Evolutionary conservation across 2,797 vertebrate genomes (phyloP).

Genomic region (Muscicapa striata): DNA sequence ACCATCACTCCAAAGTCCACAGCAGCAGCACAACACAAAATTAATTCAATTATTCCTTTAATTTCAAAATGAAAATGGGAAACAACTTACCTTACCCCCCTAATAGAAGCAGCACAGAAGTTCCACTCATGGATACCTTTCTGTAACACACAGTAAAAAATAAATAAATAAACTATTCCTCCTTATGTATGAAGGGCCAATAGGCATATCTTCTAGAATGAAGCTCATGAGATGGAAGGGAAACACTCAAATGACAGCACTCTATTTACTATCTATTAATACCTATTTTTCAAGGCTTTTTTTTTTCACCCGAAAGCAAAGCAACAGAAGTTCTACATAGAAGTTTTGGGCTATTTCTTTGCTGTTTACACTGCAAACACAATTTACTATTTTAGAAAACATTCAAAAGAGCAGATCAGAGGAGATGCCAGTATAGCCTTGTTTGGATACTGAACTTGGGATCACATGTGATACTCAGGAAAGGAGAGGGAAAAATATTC

Average conservation of each 20-base stretch:
- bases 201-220: not conserved
- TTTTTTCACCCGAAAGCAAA: not conserved
- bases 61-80: not conserved
- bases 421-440: not conserved
- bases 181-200: not conserved
- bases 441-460: not conserved
- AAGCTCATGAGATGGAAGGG: not conserved
- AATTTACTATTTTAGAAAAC: not conserved
- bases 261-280: not conserved
- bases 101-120: constrained; percentile 89
- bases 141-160: constrained; percentile 71
- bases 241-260: not conserved
- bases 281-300: not conserved
- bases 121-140: constrained; percentile 98
- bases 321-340: not conserved
- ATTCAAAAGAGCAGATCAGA: not conserved
- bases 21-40: not conserved
- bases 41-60: not conserved
- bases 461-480: not conserved
- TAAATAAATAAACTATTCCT: not conserved
- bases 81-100: constrained; percentile 84
- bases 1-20: not conserved
- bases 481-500: not conserved
- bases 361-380: not conserved
- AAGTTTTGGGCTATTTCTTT: not conserved